A percentile compares a stretch with the other conserved stretches of the same genome.
Conservation (phyloP, 2,888 invertebrate genomes). For the Caenorhabditis zanzibari region DNA sequence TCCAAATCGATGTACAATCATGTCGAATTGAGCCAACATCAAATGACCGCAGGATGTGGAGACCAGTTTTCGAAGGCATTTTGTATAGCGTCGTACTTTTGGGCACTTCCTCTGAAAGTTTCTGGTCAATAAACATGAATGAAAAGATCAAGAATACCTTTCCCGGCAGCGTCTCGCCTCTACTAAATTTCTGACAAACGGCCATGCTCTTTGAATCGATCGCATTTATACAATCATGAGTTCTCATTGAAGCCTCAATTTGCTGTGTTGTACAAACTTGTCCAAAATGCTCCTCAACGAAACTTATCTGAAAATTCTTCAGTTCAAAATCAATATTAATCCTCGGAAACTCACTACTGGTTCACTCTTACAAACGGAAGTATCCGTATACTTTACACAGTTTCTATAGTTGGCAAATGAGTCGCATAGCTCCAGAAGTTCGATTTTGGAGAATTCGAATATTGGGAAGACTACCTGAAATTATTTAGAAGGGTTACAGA, state of each 20-base stretch:
- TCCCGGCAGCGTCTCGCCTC: conserved; percentile 61
- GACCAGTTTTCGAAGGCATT: conserved; percentile 58
- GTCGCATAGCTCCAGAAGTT: conserved; percentile 63
- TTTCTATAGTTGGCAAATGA: conserved; percentile 58
- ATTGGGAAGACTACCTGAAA: conserved; percentile 65
- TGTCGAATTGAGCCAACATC: conserved; percentile 65
- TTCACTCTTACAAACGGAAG: conserved; percentile 40
- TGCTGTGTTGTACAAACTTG: conserved; percentile 58
- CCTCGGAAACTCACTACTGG: conserved; percentile 33
- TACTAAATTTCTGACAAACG: conserved; percentile 50
- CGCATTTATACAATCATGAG: conserved; percentile 59
- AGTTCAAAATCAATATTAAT: background rate
- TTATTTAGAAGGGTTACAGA: background rate
- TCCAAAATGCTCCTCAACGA: conserved; percentile 63
- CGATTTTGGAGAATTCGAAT: conserved; percentile 63
- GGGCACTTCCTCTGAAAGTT: conserved; percentile 54
- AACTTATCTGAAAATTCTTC: conserved; percentile 48
- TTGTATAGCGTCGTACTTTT: conserved; percentile 61
- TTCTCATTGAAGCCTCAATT: conserved; percentile 60
- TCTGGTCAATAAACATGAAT: too few species aligned
- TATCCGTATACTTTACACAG: conserved; percentile 48
- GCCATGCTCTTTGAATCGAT: conserved; percentile 32
- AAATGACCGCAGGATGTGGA: conserved; percentile 54
- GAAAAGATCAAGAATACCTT: conserved; percentile 23
- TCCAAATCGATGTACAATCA: conserved; percentile 63